Percentiles rank a stretch among this genome's conserved stretches.
phyloP scores from a whole-genome alignment of 37 sponge, comb jelly and placozoan species.

The Aplysina aerophoba region DNA sequence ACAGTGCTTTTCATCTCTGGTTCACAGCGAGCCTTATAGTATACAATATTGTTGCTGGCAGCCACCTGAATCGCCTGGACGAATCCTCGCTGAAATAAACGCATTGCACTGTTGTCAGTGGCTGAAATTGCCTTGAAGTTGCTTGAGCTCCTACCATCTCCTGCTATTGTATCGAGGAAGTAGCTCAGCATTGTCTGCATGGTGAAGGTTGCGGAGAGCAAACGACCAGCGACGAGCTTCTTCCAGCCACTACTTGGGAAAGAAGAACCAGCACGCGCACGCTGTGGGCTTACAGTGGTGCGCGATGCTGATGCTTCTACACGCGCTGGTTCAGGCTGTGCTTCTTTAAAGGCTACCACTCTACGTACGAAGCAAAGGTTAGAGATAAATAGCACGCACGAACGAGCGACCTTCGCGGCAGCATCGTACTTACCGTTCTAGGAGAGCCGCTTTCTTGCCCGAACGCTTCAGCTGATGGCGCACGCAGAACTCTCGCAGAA shows the following conservation, averaged over 20 bases:
- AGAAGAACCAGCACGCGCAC: not conserved
- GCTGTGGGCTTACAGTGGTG: not conserved
- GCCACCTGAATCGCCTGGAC: conserved; percentile 21
- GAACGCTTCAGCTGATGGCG: conserved; percentile 27
- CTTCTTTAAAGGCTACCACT: conserved; percentile 19
- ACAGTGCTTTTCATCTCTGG: conserved; percentile 15
- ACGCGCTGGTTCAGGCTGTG: not conserved
- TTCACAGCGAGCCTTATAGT: conserved; percentile 31
- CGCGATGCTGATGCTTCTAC: conserved; percentile 4
- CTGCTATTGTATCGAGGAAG: conserved; percentile 29
- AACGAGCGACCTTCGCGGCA: not conserved
- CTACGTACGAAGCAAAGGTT: conserved; percentile 19
- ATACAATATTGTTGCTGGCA: not conserved
- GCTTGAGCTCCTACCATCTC: conserved; percentile 17
- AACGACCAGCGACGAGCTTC: conserved; percentile 32
- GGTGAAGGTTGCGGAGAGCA: conserved; percentile 7
- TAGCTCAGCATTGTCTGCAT: conserved; percentile 27
- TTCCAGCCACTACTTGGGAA: conserved; percentile 13
- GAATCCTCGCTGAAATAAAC: conserved; percentile 22
- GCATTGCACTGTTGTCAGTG: conserved; percentile 32
- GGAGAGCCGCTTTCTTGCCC: not conserved
- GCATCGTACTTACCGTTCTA: not conserved
- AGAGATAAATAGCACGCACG: not conserved
- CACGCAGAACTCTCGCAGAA: conserved; percentile 31
- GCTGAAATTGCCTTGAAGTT: conserved; percentile 33